Base-by-base conservation (phyloP, 2,888 invertebrate genomes). In the Crocallis elinguaria region DNA sequence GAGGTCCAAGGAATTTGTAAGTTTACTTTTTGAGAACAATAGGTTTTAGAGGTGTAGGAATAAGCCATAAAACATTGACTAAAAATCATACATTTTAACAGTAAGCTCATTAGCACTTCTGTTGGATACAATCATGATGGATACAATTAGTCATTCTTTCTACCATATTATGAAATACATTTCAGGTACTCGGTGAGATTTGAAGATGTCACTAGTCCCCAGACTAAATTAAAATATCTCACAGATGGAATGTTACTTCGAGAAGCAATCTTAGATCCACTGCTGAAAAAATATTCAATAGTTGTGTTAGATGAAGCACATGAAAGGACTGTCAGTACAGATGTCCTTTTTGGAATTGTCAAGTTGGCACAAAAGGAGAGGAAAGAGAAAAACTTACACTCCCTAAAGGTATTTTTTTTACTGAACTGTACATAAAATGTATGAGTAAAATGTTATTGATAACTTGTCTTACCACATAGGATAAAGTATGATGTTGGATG, bases 261-360 rank as follows among this genome's bases (percentile, higher is more conserved):
- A 48, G 98, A 99, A 88, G 97, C 98, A 0, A 95, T 98, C 75
- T 87, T 92, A 37, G 96, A 97, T 82, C 94, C 94, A 6, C 80
- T 95, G 29, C 80, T 98, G 1, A 93, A 93, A 55, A 94, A 95
- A 61, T 99, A 99, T 79, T 94, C 95, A 17, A 92, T 97, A 9
- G 93, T 98, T 13, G 95, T 99, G 71, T 85, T 99, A 62, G 99
- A 99, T 82, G 99, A 99, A 84, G 98, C 98, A 23, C 99, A 99
- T 81, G 99, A 99, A 82, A 93, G 99, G 33, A 98, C 98, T 1
- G 94, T 99, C 0, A 96, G 97, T 71, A 98, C 98, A 2, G 99
- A 99, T 90, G 94, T 99, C 0, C 89, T 99, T 0, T 97, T 99
- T 88, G 98, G 98, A 0, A 96, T 99, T 69, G 96, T 98, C 0